phyloP scores from a whole-genome alignment of 2,797 vertebrate genomes.

The Otolemur crassicaudatus region DNA sequence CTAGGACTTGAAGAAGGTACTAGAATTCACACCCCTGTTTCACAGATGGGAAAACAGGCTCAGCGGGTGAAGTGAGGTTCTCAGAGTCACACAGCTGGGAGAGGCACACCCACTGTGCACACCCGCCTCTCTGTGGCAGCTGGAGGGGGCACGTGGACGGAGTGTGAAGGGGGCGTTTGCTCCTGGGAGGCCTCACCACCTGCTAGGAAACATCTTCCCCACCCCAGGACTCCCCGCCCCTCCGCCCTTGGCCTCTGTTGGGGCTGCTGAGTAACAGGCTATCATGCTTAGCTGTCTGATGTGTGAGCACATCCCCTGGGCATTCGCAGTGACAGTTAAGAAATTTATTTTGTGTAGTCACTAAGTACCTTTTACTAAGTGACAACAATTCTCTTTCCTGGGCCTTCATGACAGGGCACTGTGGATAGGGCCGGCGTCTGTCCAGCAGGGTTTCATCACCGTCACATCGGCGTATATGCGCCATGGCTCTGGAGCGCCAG shows the following conservation, averaged over 20 bases:
- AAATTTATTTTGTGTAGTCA: slow-evolving; percentile 16
- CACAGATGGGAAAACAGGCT: background rate
- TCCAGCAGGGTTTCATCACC: background rate
- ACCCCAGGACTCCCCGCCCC: accelerated
- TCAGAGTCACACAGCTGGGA: background rate
- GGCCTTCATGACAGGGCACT: accelerated
- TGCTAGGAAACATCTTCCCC: accelerated
- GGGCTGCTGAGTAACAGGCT: background rate
- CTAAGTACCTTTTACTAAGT: background rate
- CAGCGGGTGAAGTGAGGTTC: background rate
- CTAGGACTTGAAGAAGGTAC: accelerated
- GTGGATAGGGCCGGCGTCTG: accelerated
- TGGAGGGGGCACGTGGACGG: accelerated
- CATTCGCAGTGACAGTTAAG: background rate
- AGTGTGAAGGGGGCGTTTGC: accelerated
- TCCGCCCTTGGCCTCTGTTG: background rate
- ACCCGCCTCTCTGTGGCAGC: accelerated
- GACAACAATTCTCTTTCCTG: background rate
- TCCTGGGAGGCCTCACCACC: background rate
- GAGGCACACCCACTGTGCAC: accelerated
- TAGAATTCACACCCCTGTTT: background rate
- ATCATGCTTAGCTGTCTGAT: background rate
- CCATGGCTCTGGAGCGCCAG: accelerated
- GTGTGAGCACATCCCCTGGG: background rate
- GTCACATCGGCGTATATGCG: accelerated